These are phyloP conservation scores for Corythoichthys intestinalis DNA, from an alignment of 2,113 vertebrate genomes.

Conservation along the genomic window DNA sequence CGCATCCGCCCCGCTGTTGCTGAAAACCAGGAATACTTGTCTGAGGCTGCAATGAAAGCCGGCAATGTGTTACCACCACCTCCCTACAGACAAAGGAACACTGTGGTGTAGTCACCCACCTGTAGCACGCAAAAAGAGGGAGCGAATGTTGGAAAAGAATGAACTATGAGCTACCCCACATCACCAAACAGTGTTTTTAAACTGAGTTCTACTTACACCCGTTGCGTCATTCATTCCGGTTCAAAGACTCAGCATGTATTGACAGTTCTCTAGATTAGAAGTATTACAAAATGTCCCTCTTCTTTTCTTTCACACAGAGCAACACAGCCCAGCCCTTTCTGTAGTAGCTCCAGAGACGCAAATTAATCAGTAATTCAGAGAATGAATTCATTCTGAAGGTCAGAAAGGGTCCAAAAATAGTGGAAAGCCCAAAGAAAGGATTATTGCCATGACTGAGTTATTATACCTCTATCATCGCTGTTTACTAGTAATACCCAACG, in stretches of 20 bases:
- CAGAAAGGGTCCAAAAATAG: conserved; percentile 12
- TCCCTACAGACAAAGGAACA: conserved; percentile 97
- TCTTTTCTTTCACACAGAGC: conserved; percentile 10
- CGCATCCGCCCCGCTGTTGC: conserved; percentile 93
- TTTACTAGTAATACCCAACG: conserved; percentile 16
- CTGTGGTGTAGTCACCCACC: conserved; percentile 83
- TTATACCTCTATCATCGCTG: conserved; percentile 21
- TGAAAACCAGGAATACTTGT: conserved; percentile 97
- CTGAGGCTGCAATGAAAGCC: conserved; percentile 94
- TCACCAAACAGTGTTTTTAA: conserved; percentile 48
- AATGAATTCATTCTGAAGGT: not conserved
- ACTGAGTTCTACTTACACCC: conserved; percentile 43
- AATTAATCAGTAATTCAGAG: conserved; percentile 16
- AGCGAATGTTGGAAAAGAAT: conserved; percentile 68
- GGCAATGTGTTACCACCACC: conserved; percentile 93
- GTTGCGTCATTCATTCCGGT: conserved; percentile 30
- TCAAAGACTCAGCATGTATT: conserved; percentile 44
- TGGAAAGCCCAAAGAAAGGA: conserved; percentile 36
- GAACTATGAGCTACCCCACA: conserved; percentile 30
- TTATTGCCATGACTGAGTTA: conserved; percentile 25
- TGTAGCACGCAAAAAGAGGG: conserved; percentile 51
- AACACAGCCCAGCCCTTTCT: conserved; percentile 22
- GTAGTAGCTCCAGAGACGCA: conserved; percentile 10
- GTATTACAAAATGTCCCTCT: conserved; percentile 25
- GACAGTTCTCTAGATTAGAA: conserved; percentile 42